These are phyloP conservation scores for Megaceryle maxima DNA, from an alignment of 2,113 vertebrate species.

Conservation along the genomic window DNA sequence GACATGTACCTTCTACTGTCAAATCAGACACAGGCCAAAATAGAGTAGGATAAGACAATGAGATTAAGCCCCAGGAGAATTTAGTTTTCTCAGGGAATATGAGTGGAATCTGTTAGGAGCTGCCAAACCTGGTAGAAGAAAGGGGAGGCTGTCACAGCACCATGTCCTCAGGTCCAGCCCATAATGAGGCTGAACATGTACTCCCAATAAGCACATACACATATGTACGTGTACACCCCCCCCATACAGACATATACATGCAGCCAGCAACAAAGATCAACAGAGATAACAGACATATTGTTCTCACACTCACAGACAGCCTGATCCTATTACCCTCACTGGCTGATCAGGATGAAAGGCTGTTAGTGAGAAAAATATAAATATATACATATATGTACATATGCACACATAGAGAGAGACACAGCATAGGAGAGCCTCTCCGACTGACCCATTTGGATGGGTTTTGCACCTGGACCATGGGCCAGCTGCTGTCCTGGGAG, in stretches of 20 bases:
- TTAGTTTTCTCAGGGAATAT: background rate
- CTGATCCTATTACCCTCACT: background rate
- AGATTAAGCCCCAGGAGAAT: background rate
- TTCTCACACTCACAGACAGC: background rate
- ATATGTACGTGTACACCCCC: rapidly evolving
- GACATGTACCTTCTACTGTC: background rate
- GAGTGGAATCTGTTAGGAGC: background rate
- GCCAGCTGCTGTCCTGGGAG: background rate
- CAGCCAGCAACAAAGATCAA: background rate
- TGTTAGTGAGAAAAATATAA: background rate
- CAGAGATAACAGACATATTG: background rate
- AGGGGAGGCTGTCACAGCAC: background rate
- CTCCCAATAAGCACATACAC: rapidly evolving
- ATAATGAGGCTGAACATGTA: background rate
- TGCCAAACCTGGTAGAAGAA: background rate
- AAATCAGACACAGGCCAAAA: background rate
- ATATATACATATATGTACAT: background rate
- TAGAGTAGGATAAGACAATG: background rate
- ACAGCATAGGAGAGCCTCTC: background rate
- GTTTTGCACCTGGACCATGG: background rate
- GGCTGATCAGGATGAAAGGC: background rate
- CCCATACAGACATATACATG: background rate
- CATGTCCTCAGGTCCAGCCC: background rate
- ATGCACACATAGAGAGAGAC: background rate
- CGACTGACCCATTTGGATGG: background rate